Evolutionary conservation across 2,113 vertebrate genomes (phyloP).

Genomic region (Epinephelus cyanopodus): DNA sequence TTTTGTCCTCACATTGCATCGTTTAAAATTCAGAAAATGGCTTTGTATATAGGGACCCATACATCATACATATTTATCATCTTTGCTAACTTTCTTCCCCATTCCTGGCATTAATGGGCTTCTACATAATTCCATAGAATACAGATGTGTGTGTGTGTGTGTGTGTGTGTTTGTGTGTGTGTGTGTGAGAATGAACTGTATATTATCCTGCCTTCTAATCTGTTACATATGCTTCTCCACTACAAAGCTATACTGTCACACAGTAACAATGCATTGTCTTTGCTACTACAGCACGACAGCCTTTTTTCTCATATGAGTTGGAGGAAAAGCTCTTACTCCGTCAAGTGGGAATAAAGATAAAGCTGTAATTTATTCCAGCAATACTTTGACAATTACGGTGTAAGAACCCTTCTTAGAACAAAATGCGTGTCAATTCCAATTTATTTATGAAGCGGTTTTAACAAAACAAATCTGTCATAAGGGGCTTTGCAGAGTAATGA

Average conservation of each 20-base stretch:
- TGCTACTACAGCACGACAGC: background rate
- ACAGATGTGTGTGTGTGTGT: background rate
- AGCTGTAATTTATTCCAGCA: background rate
- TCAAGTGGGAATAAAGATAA: conserved; percentile 10
- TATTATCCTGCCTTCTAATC: conserved; percentile 1
- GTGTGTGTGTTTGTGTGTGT: background rate
- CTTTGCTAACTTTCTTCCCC: background rate
- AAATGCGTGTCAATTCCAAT: conserved; percentile 6
- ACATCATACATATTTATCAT: no score
- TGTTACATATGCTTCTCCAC: background rate
- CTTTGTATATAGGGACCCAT: no score
- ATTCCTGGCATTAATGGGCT: background rate
- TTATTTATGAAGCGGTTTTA: conserved; percentile 8
- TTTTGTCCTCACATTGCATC: no score
- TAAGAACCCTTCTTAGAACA: background rate
- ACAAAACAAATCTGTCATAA: conserved; percentile 13
- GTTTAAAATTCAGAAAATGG: no score
- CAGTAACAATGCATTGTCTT: background rate
- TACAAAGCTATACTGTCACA: background rate
- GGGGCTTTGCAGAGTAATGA: background rate
- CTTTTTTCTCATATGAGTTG: background rate
- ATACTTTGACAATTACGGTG: background rate
- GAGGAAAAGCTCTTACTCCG: background rate
- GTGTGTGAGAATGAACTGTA: background rate
- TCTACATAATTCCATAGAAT: fast-evolving